Base-by-base conservation (phyloP, 2,888 invertebrate species). In the Pilophorus perplexus region DNA sequence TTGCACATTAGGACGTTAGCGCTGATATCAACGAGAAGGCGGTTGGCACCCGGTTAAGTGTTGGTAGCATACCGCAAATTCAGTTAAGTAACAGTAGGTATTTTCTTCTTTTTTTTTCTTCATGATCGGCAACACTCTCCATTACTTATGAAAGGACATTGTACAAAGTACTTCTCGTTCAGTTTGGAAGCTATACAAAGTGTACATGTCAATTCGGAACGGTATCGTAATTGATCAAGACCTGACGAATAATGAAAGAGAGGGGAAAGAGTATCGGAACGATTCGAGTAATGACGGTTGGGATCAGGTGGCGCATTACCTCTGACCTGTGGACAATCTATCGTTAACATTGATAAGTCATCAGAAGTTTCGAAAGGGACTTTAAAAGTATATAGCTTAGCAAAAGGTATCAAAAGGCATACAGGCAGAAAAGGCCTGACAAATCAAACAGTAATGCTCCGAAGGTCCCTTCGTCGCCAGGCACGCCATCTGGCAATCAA, bases 401-500 rank as follows among this genome's bases (percentile, higher is more conserved):
- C 2, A 10, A 16, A 10, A 22, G 18, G 14, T 18, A 2, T 33
- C 12, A 25, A 23, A 10, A 22, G 33, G 20, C n/a, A 16, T 22
- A 16, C 12, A 25, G 18, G 42, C 40, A 38, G 42, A 42, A 59
- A 59, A 59, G 42, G 42, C 59, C n/a, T 59, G 59, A 59, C 59
- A 59, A 59, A 59, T 59, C 59, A 59, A 59, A 59, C 59, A 42
- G 59, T 59, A 59, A 59, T 59, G 59, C 59, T 59, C n/a, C n/a
- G n/a, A n/a, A n/a, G n/a, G n/a, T n/a, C n/a, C n/a, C 59, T 8
- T 18, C 59, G 4, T 20, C 22, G 59, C 22, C 42, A 28, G 16
- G 42, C 59, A 59, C 59, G 59, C 59, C 59, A 59, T 59, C 59
- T 59, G 59, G 59, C 59, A 59, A 59, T 59, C 59, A 59, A 59